These are phyloP conservation scores for Lycaon pictus DNA, from an alignment of 2,113 vertebrate genomes.

Conservation along the genomic window DNA sequence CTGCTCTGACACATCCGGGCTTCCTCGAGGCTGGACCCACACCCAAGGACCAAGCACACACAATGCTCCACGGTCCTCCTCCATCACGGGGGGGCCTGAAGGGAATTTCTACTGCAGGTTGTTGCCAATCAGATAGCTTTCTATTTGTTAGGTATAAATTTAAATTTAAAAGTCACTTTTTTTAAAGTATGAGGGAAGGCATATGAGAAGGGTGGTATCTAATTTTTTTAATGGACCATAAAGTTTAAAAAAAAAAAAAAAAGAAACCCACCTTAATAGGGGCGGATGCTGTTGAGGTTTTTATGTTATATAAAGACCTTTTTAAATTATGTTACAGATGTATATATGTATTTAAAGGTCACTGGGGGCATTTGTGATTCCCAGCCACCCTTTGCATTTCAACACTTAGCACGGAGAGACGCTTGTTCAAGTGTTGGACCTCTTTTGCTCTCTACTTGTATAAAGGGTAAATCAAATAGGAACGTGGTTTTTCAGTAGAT, in stretches of 20 bases:
- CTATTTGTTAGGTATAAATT: conserved; percentile 70
- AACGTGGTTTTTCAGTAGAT: background rate
- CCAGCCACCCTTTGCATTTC: background rate
- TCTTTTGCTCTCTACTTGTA: background rate
- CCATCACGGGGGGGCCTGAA: background rate
- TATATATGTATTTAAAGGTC: conserved; percentile 73
- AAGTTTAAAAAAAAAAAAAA: conserved; percentile 65
- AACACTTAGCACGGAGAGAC: background rate
- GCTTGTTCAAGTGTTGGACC: fast-evolving
- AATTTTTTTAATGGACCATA: conserved; percentile 84
- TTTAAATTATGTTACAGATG: conserved; percentile 76
- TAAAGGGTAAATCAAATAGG: fast-evolving
- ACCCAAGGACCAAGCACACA: background rate
- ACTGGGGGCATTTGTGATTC: background rate
- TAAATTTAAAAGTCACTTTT: conserved; percentile 59
- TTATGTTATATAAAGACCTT: conserved; percentile 52
- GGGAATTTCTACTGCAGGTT: conserved; percentile 45
- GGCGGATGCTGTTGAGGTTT: conserved; percentile 61
- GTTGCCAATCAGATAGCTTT: conserved; percentile 78
- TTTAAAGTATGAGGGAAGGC: conserved; percentile 78
- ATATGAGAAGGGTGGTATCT: conserved; percentile 67
- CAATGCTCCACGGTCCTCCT: fast-evolving
- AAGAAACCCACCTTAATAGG: conserved; percentile 19
- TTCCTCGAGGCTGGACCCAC: background rate
- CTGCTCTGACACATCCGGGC: background rate